These are phyloP conservation scores for Neomicropteryx cornuta DNA, from an alignment of 1,140 invertebrate genomes.

Conservation along the genomic window DNA sequence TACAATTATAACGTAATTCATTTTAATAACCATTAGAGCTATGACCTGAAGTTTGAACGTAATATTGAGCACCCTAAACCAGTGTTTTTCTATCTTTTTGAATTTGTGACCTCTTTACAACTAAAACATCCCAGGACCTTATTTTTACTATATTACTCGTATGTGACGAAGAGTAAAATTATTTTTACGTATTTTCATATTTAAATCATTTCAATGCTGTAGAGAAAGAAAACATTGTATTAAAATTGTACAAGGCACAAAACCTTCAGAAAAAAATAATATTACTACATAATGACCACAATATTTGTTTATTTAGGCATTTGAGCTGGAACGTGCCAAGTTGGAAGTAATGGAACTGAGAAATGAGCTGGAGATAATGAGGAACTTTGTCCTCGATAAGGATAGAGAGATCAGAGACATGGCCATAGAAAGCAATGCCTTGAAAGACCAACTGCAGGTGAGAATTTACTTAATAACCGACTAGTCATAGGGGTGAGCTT, in stretches of 20 bases:
- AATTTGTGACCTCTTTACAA: neutral
- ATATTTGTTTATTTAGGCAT: constrained; percentile 23
- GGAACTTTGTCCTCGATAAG: constrained; percentile 28
- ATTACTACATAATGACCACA: no score
- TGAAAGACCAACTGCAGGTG: constrained; percentile 33
- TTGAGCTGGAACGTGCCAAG: constrained; percentile 35
- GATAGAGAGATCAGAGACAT: constrained; percentile 40
- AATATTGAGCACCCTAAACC: neutral
- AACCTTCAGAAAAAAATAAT: no score
- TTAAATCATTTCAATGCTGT: neutral
- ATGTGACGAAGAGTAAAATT: neutral
- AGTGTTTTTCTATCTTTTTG: neutral
- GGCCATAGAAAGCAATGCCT: constrained; percentile 34
- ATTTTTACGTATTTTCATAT: constrained; percentile 1
- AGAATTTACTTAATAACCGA: no score
- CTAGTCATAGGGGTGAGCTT: no score
- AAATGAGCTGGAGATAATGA: constrained; percentile 20
- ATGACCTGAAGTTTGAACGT: neutral
- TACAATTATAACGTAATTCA: neutral
- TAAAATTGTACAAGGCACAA: constrained; percentile 1
- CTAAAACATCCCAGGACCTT: neutral
- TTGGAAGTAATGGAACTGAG: constrained; percentile 31
- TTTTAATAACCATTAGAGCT: neutral
- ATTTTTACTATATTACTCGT: neutral
- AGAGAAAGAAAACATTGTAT: neutral